Conservation (phyloP, 2,797 vertebrate genomes). For the Anguilla megastoma region DNA sequence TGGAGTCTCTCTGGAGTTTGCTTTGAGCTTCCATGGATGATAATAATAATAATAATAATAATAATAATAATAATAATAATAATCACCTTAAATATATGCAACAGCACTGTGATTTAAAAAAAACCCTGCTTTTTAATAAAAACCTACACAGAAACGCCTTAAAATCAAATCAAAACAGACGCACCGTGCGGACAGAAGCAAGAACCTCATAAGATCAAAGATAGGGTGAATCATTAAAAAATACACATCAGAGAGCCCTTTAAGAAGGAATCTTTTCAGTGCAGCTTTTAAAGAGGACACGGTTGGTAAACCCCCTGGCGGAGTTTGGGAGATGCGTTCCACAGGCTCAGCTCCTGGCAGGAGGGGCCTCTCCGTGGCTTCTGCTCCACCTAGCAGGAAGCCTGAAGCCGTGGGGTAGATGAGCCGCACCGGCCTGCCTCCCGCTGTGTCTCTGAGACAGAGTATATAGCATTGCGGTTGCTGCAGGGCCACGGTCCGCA, state of each 20-base stretch:
- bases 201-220: not conserved
- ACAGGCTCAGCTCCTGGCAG: not conserved
- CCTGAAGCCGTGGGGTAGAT: not conserved
- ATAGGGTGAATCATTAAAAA: not conserved
- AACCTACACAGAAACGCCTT: not conserved
- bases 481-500: not conserved
- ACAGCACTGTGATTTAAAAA: not conserved
- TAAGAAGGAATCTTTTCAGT: not conserved
- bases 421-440: not conserved
- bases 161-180: not conserved
- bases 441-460: not conserved
- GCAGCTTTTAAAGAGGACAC: not conserved
- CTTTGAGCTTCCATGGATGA: not conserved
- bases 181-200: not conserved
- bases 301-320: not conserved
- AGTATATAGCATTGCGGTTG: not conserved
- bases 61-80: not conserved
- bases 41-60: not conserved
- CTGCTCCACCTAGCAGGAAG: not conserved
- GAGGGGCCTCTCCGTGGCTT: not conserved
- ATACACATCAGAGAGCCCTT: not conserved
- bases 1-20: not conserved
- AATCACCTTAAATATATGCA: not conserved
- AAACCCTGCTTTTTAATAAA: not conserved
- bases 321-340: not conserved